Base-by-base conservation (phyloP, 2,888 invertebrate species). In the Thyatira batis region DNA sequence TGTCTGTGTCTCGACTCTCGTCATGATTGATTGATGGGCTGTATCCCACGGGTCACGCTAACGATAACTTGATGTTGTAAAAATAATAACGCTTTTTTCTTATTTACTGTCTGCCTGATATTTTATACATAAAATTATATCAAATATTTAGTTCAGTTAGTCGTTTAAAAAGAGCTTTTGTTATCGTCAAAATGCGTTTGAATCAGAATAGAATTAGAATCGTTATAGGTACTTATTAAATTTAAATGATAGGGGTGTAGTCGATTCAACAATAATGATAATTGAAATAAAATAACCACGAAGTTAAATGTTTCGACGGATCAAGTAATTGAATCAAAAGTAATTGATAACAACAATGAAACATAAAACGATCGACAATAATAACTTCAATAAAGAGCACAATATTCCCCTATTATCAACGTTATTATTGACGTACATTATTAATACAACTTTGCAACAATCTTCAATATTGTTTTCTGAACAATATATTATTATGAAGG, bases 21-120 rank as follows among this genome's bases (percentile, higher is more conserved):
- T 68, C 68, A 63, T 76, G 78, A 80, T 78, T 80, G 82, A 84
- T 84, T 75, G 82, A 80, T 76, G 73, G 73, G 63, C 56, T 63
- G 62, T 70, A 70, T 66, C 73, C 72, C 68, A 67, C 67, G 73
- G 77, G 73, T 78, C 78, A 78, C 58, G 62, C 63, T 60, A 70
- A 74, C 71, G 73, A 78, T 76, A 76, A 73, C 71, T 63, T 68
- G 61, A 69, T 73, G 71, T 72, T 76, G 77, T 64, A 71, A 72
- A 76, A 72, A 67, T 60, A 72, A 60, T 63, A 60, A 60, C 58
- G 27, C 9, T 17, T 20, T 21, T 45, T 25, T 25, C n/a, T 13
- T 45, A 13, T 11, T 30, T 13, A n/a, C 17, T 39, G 39, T 17
- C 17, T 39, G n/a, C 33, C n/a, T n/a, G n/a, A 1, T 30, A 30